Conservation (phyloP, 2,797 vertebrate species). For the Gephyroberyx darwinii region DNA sequence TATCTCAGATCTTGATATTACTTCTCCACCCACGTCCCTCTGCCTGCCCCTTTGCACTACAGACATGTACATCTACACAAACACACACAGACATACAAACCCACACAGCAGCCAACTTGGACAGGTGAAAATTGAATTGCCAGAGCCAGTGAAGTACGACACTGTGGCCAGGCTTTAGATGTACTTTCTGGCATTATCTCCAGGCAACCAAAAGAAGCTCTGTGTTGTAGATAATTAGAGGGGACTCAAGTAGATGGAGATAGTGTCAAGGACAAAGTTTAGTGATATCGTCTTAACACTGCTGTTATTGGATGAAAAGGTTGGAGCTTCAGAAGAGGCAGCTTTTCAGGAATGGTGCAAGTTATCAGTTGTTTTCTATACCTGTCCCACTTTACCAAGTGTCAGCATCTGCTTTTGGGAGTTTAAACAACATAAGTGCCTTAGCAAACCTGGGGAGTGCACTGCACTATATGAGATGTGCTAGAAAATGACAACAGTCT, state of each 20-base stretch:
- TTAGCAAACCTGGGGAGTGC: constrained; percentile 26
- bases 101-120: constrained; percentile 30
- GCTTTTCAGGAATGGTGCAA: constrained; percentile 24
- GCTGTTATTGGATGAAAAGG: constrained; percentile 44
- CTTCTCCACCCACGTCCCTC: constrained; percentile 42
- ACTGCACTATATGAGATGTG: constrained; percentile 5
- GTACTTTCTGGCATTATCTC: constrained; percentile 41
- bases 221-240: constrained; percentile 50
- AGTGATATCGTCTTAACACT: constrained; percentile 32
- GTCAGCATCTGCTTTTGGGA: constrained; percentile 47
- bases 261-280: constrained; percentile 19
- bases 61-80: constrained; percentile 25
- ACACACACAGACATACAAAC: constrained; percentile 5
- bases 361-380: no score
- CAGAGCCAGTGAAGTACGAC: constrained; percentile 61
- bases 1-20: constrained; percentile 40
- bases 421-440: constrained; percentile 10
- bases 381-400: constrained; percentile 4
- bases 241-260: constrained; percentile 38
- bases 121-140: constrained; percentile 75
- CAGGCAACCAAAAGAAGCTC: constrained; percentile 26
- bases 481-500: neutral
- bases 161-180: constrained; percentile 32
- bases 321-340: constrained; percentile 36
- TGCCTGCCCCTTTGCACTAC: constrained; percentile 36